Base-by-base conservation (phyloP, 2,113 vertebrate species). In the Oncorhynchus gorbuscha region DNA sequence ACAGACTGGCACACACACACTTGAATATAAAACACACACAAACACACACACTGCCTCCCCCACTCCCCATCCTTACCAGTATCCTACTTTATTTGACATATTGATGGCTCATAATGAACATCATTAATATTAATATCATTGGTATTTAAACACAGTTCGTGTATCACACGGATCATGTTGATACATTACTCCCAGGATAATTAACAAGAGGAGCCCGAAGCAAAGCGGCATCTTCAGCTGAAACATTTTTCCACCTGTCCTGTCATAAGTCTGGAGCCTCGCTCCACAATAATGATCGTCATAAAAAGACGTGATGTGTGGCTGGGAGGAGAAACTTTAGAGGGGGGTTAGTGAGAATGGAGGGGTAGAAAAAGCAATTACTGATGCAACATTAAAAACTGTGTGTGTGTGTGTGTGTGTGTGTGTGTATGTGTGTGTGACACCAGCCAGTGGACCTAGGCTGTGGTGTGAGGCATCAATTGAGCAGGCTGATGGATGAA, bases 401-500 rank as follows among this genome's bases (percentile, higher is more conserved):
- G 8, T 67, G 20, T 22, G 12, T 55, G 39, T 48, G 3, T 18
- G 8, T 49, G 11, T 80, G 45, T 68, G 16, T 55, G 39, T 48
- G 59, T 39, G 12, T 67, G 20, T 22, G 16, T 48, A 32, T 48
- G 3, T 18, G 8, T 58, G 11, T 80, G 45, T 68, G 32, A 94
- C 75, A 22, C n/a, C 14, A 62, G 18, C n/a, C n/a, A 22, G 18
- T 62, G n/a, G 59, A 3, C 5, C 20, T 7, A 62, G 59, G 51
- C 94, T 93, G 92, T 91, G 92, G 92, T 93, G 51, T 70, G 86
- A 85, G 73, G 28, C 73, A 85, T 94, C 94, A 94, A 94, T 96
- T 95, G 94, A 90, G 96, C 97, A 94, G 94, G 93, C 92, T 98
- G 97, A 99, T 94, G 96, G 94, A 95, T 95, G 94, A 95, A 95